Percentiles rank a stretch among this genome's conserved stretches.
phyloP scores from a whole-genome alignment of 2,888 invertebrate genomes.

The Drosophila barbarae region DNA sequence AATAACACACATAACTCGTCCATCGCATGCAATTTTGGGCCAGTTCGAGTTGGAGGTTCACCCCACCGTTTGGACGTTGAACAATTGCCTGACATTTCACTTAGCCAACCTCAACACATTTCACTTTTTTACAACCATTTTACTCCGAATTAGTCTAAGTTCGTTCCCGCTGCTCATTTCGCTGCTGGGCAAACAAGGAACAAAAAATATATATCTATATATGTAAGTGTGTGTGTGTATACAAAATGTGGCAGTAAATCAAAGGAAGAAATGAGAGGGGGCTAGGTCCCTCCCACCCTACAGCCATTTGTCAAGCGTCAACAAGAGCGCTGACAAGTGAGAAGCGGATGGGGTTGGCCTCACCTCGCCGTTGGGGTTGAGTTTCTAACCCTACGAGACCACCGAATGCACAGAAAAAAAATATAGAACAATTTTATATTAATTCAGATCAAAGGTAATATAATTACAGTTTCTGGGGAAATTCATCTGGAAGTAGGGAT shows the following conservation, averaged over 20 bases:
- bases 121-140: conserved; percentile 46
- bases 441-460: background rate
- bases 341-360: conserved; percentile 36
- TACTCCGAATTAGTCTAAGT: conserved; percentile 47
- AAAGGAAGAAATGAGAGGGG: conserved; percentile 47
- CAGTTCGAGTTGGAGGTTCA: conserved; percentile 25
- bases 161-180: conserved; percentile 20
- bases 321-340: conserved; percentile 71
- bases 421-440: background rate
- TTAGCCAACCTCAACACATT: conserved; percentile 51
- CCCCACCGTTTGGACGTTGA: conserved; percentile 46
- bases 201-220: conserved; percentile 12
- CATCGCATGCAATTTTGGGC: conserved; percentile 26
- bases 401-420: conserved; percentile 6
- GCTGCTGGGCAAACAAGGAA: conserved; percentile 25
- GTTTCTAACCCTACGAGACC: background rate
- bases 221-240: conserved; percentile 24
- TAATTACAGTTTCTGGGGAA: background rate
- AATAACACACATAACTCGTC: conserved; percentile 49
- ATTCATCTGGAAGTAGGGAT: background rate
- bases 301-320: conserved; percentile 73
- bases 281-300: conserved; percentile 21
- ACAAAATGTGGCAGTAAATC: conserved; percentile 67
- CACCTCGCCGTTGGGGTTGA: conserved; percentile 7
- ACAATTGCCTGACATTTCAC: conserved; percentile 63